Base-by-base conservation (phyloP, 1,140 invertebrate species). In the Arctopsyche grandis region DNA sequence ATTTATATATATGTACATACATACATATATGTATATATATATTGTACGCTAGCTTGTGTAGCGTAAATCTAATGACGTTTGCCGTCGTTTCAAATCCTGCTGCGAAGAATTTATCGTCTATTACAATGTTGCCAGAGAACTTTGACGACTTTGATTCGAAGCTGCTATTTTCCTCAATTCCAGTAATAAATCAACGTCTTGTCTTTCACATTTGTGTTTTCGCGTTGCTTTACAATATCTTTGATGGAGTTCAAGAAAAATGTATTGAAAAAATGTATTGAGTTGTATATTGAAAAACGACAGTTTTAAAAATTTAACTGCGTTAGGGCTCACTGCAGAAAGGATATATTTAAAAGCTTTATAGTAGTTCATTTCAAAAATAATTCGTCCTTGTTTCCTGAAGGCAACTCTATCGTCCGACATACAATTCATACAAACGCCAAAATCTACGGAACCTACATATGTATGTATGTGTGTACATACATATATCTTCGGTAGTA, bases 401-500 rank as follows among this genome's bases (percentile, higher is more conserved):
- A 91, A 91, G 82, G 87, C 84, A 1, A 86, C 84, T 29, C 90
- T 80, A 0, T 86, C 84, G 81, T 90, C 83, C 43, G 83, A 69
- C 22, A 89, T 83, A 9, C 87, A 85, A 56, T 89, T 86, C 75
- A 88, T 86, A 3, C 89, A 83, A n/a, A 91, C 84, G 0, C 92
- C 92, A 81, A 91, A 93, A 5, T 89, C 90, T 48, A 89, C 90
- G 5, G 85, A 86, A 0, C 88, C 89, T 24, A 46, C 12, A 46
- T 46, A 46, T 46, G 12, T 46, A 46, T 46, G 12, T 46, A 46
- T 46, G 12, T 46, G 12, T 46, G 12, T 46, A 46, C 12, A 46
- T 46, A 46, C 12, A 46, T 46, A 93, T 91, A 0, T 91, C 85
- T 80, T 93, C 92, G 22, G 91, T 91, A 0, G 89, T 89, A 75